Evolutionary conservation across 2,888 invertebrate species (phyloP).

Genomic region (Ptilodon capucinus): DNA sequence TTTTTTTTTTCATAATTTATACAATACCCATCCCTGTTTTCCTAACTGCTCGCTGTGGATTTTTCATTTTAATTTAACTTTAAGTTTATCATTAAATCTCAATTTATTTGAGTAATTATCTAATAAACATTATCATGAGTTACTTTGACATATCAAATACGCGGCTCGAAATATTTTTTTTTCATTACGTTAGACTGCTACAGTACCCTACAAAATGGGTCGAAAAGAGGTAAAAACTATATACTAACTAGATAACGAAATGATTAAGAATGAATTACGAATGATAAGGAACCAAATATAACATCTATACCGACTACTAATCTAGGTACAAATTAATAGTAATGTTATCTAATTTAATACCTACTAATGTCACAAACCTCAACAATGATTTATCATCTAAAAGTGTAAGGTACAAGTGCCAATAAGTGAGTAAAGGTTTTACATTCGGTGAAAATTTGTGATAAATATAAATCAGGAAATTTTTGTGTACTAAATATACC

Average conservation of each 20-base stretch:
- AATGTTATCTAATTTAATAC: constrained; percentile 61
- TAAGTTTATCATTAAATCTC: constrained; percentile 70
- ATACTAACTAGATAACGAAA: constrained; percentile 33
- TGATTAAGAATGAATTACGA: constrained; percentile 45
- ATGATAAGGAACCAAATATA: constrained; percentile 41
- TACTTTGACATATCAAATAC: constrained; percentile 82
- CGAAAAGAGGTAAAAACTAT: constrained; percentile 64
- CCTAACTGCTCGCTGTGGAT: constrained; percentile 78
- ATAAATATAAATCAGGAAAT: constrained; percentile 70
- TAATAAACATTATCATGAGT: constrained; percentile 79
- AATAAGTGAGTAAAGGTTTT: constrained; percentile 72
- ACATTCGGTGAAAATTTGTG: constrained; percentile 73
- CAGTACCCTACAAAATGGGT: constrained; percentile 75
- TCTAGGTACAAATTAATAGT: constrained; percentile 66
- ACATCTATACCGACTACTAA: constrained; percentile 57
- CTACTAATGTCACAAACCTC: constrained; percentile 70
- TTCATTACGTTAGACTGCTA: constrained; percentile 72
- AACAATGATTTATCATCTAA: constrained; percentile 72
- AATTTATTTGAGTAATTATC: constrained; percentile 77
- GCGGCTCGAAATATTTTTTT: constrained; percentile 81
- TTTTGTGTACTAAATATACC: constrained; percentile 79
- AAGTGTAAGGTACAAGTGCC: constrained; percentile 67
- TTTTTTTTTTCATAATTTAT: constrained; percentile 67
- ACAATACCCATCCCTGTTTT: constrained; percentile 80
- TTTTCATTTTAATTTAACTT: constrained; percentile 55